Base-by-base conservation (phyloP, 2,113 vertebrate genomes). In the Bagarius yarrelli region DNA sequence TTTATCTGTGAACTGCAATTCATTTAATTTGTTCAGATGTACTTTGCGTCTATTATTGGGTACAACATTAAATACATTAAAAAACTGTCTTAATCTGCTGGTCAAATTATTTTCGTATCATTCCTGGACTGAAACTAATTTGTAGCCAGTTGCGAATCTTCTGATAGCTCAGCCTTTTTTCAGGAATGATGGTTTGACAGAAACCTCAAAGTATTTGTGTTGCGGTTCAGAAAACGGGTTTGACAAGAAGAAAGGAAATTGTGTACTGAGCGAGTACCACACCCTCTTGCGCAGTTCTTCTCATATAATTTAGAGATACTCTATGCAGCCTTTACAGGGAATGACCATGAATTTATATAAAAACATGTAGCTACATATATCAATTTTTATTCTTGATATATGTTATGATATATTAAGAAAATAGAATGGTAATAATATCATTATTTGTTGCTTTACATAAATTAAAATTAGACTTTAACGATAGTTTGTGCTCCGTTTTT, bases 161-260 rank as follows among this genome's bases (percentile, higher is more conserved):
- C 8, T 27, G 3, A 60, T 18, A 40, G 5, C 36, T 67, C 25
- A 27, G 36, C 1, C 47, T 60, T 30, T 64, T 44, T 71, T 59
- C 15, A 71, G 23, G 63, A 14, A 56, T 15, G 21, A 55, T 6
- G 53, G 44, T 34, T 64, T 60, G 50, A 55, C 36, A 74, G 64
- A 81, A 83, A 83, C 76, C 55, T 44, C 78, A 52, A 88, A 78
- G 86, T 86, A 89, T 90, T 81, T 50, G 27, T 87, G 66, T 57
- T 75, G 85, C 87, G 70, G 34, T 84, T 44, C 60, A 30, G 13
- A 34, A 73, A 89, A 91, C 91, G n/a, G 86, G 90, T 91, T 89
- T 82, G 66, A 85, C 89, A 5, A 87, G 83, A 85, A 74, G 19
- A 53, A 59, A 52, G 11, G 18, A 56, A 83, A 50, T 71, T 76